These are phyloP conservation scores for Petrocephalus schoutedeni DNA, from an alignment of 2,797 vertebrate species.

Conservation along the genomic window DNA sequence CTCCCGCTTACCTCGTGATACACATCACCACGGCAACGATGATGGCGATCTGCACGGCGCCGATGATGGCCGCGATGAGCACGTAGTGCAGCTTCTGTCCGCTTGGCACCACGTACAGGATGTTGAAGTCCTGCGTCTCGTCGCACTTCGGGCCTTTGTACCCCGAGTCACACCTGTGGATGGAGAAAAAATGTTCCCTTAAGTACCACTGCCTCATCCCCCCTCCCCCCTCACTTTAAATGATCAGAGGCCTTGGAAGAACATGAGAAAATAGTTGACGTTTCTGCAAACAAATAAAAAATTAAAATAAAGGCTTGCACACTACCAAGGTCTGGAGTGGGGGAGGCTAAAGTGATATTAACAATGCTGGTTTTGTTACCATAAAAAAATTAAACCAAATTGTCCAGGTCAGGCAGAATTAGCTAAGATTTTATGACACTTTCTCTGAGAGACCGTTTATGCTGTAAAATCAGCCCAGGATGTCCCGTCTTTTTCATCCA, in stretches of 20 bases:
- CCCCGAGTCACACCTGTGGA: constrained; percentile 78
- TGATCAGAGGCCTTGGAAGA: background rate
- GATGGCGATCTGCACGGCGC: constrained; percentile 90
- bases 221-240: background rate
- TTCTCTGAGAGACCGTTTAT: background rate
- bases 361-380: background rate
- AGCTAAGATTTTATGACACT: background rate
- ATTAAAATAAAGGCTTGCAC: background rate
- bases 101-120: constrained; percentile 92
- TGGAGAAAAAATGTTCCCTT: background rate
- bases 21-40: constrained; percentile 96
- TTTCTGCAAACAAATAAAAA: background rate
- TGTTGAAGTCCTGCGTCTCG: constrained; percentile 85
- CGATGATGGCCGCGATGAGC: constrained; percentile 92
- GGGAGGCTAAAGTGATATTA: background rate
- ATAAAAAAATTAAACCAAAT: background rate
- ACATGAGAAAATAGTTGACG: background rate
- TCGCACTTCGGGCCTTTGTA: constrained; percentile 88
- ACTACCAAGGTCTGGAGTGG: background rate
- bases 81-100: constrained; percentile 93
- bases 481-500: background rate
- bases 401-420: background rate
- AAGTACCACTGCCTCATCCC: background rate
- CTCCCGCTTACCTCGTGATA: constrained; percentile 77
- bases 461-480: background rate